Base-by-base conservation (phyloP, 2,888 invertebrate species). In the Hydraecia micacea region DNA sequence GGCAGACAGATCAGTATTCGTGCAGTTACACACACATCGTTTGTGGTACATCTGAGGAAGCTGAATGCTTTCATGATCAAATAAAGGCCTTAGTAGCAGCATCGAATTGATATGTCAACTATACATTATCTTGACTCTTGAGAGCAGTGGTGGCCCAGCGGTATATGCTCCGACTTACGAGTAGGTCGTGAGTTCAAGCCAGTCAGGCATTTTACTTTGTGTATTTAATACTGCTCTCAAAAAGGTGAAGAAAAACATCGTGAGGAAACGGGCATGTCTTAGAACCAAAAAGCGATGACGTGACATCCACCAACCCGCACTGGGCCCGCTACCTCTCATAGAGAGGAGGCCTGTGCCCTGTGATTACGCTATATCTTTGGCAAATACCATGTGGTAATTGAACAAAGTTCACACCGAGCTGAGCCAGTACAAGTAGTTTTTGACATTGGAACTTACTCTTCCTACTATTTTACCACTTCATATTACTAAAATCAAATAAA, bases 401-500 rank as follows among this genome's bases (percentile, higher is more conserved):
- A 49, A 28, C 32, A 52, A 67, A 52, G 49, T 63, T 58, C 11
- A 60, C 28, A 13, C 13, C 3, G 13, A 46, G 25, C 15, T 49
- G 21, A 58, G 11, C 49, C 32, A 39, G 21, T 28, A 25, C 25
- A 25, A n/a, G 15, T 28, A 32, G 28, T 36, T 60, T 28, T 32
- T 39, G 3, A 36, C 18, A 11, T 25, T 2, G 25, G 13, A 8
- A 58, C 13, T 36, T 55, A 1, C 21, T 25, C n/a, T 28, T 36
- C 21, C 13, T 36, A n/a, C 32, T 32, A 52, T 21, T n/a, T n/a
- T 71, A 63, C 39, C 18, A 63, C 55, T 36, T 32, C 52, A 32
- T 63, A 62, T 68, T 36, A 52, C 32, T 70, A 11, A 79, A 69
- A 75, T 25, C 28, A 58, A 86, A 78, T 83, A 83, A 75, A 70